These are phyloP conservation scores for Drosophila erecta DNA, from an alignment of 1,140 invertebrate species.

Conservation along the genomic window DNA sequence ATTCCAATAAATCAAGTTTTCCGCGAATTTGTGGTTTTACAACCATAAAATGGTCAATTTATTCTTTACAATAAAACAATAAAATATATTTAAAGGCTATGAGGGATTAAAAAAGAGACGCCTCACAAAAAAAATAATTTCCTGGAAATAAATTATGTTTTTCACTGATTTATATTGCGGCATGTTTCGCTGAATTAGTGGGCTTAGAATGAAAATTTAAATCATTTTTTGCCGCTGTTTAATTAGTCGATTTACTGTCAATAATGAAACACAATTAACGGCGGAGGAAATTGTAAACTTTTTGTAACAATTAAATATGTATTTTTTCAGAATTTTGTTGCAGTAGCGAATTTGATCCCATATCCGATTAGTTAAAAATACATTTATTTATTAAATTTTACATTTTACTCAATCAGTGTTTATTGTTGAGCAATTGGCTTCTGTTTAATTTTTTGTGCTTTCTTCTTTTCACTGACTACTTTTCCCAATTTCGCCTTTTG, in stretches of 20 bases:
- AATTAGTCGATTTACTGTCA: conserved; percentile 2
- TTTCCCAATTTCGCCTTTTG: conserved; percentile 8
- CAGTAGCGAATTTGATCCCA: neutral
- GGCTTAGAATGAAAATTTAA: neutral
- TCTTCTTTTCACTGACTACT: neutral
- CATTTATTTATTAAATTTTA: neutral
- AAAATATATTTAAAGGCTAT: neutral
- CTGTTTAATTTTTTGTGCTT: neutral
- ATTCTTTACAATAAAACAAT: neutral
- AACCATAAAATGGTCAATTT: neutral
- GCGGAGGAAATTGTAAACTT: neutral
- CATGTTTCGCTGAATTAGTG: neutral
- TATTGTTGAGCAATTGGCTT: neutral
- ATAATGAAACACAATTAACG: neutral
- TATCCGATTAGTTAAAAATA: neutral
- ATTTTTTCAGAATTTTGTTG: neutral
- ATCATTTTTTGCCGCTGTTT: neutral
- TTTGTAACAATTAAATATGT: neutral
- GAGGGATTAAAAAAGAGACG: neutral
- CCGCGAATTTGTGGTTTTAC: too few relatives aligned
- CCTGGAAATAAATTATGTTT: neutral
- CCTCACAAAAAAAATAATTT: neutral
- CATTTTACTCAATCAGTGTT: too few relatives aligned
- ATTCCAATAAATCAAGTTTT: neutral
- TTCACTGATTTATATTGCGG: neutral